phyloP scores from a whole-genome alignment of 1,140 invertebrate genomes.

The Bombus pyrosoma region DNA sequence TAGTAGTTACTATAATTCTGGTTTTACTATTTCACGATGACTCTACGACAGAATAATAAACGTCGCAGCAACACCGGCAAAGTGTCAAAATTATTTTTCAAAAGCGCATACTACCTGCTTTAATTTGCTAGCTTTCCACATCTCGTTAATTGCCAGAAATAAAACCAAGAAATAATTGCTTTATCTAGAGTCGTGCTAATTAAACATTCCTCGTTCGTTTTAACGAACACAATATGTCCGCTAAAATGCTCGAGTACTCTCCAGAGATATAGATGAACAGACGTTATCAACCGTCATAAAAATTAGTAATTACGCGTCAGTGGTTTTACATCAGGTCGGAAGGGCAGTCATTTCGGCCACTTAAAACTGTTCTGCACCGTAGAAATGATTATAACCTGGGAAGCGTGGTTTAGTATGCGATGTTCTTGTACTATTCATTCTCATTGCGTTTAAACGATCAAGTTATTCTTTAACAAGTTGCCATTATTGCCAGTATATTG shows the following conservation, averaged over 20 bases:
- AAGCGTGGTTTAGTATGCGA: neutral
- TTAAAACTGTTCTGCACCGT: neutral
- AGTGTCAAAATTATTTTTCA: neutral
- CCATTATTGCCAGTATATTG: no score
- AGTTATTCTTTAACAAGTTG: no score
- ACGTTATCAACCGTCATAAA: conserved; percentile 7
- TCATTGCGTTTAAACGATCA: no score
- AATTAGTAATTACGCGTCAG: conserved; percentile 1
- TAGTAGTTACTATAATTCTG: no score
- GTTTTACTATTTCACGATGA: no score
- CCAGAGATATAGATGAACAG: neutral
- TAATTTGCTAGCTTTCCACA: neutral
- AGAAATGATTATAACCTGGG: neutral
- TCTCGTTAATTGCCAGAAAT: neutral
- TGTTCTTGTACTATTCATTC: neutral
- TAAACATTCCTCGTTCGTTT: neutral
- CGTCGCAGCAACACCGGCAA: neutral
- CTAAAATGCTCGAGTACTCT: neutral
- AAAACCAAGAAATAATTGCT: neutral
- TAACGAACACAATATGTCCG: neutral
- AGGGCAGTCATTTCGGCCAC: neutral
- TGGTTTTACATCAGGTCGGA: neutral
- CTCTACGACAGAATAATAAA: no score
- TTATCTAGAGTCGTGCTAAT: neutral
- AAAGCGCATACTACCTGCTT: neutral